phyloP scores from a whole-genome alignment of 2,797 vertebrate genomes.

The Kryptolebias ocellatus region DNA sequence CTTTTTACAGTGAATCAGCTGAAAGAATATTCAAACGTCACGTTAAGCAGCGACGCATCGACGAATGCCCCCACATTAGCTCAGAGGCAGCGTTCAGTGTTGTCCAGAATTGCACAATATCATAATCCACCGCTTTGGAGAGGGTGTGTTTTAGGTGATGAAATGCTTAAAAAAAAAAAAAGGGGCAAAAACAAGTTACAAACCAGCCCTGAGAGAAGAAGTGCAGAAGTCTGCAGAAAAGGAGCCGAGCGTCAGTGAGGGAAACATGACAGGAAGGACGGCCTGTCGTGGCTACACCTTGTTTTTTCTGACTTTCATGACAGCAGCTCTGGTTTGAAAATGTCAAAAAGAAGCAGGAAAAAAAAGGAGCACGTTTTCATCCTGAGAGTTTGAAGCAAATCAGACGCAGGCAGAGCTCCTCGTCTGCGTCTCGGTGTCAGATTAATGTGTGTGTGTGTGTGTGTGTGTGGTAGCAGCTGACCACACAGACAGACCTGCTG shows the following conservation, averaged over 20 bases:
- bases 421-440: slow-evolving; percentile 2
- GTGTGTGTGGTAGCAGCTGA: slow-evolving; percentile 7
- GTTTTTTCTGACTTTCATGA: slow-evolving; percentile 5
- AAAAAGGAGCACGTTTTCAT: slow-evolving; percentile 6
- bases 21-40: background rate
- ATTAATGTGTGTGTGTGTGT: slow-evolving; percentile 6
- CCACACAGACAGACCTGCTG: slow-evolving; percentile 18
- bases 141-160: slow-evolving; percentile 16
- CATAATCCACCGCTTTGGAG: slow-evolving; percentile 2
- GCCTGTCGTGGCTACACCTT: slow-evolving; percentile 23
- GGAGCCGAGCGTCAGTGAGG: slow-evolving; percentile 31
- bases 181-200: slow-evolving; percentile 63
- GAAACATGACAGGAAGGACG: slow-evolving; percentile 22
- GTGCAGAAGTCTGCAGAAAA: slow-evolving; percentile 40
- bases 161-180: slow-evolving; percentile 12
- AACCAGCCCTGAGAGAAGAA: slow-evolving; percentile 50
- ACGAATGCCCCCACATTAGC: background rate
- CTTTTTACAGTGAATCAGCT: background rate
- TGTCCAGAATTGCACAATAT: slow-evolving; percentile 27
- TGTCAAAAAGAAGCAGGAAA: background rate
- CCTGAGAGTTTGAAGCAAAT: background rate
- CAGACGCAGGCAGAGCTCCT: slow-evolving; percentile 3
- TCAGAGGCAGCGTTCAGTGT: background rate
- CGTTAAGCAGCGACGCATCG: slow-evolving; percentile 4
- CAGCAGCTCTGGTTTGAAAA: background rate